Conservation (phyloP, 2,797 vertebrate species). For the Choloepus didactylus region DNA sequence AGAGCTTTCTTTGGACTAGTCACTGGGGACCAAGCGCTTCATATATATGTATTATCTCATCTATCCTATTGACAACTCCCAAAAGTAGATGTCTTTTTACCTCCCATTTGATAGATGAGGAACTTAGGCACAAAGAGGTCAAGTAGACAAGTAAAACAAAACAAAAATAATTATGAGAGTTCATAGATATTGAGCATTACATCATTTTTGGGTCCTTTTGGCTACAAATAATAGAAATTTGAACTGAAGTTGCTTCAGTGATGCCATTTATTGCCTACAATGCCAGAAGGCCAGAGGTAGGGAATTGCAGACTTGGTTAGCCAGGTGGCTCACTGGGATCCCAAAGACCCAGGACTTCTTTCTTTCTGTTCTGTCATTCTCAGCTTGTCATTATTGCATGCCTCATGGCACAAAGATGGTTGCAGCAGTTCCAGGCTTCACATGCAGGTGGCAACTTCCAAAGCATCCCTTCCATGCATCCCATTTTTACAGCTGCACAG, state of each 20-base stretch:
- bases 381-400: neutral
- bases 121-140: neutral
- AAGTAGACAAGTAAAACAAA: neutral
- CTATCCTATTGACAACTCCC: neutral
- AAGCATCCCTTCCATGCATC: neutral
- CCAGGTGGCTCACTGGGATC: neutral
- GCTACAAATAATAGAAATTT: slow-evolving; percentile 1
- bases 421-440: neutral
- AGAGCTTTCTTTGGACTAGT: neutral
- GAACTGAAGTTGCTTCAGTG: neutral
- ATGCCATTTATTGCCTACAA: neutral
- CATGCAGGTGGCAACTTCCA: neutral
- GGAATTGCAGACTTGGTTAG: neutral
- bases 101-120: neutral
- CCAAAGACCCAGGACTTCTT: neutral
- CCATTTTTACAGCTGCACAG: neutral
- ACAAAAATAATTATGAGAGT: neutral
- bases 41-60: neutral
- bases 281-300: neutral
- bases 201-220: neutral
- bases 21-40: neutral
- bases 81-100: neutral
- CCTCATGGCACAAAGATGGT: neutral
- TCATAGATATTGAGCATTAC: neutral
- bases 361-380: neutral